Evolutionary conservation across 2,888 invertebrate species (phyloP).

Genomic region (Xestia sexstrigata): DNA sequence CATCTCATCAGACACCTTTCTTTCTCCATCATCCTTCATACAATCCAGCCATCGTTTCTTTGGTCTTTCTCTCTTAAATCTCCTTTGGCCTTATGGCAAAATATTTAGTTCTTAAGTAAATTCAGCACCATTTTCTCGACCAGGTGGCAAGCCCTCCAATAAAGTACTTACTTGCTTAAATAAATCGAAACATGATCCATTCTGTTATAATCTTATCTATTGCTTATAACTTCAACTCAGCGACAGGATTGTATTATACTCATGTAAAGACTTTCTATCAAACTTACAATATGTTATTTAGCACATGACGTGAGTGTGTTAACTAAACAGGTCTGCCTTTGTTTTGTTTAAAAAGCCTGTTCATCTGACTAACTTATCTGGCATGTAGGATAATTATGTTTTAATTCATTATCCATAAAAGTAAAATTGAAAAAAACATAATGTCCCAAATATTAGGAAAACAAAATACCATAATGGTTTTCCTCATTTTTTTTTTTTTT

Average conservation of each 20-base stretch:
- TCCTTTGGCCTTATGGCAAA: background rate
- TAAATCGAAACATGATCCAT: background rate
- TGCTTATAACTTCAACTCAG: background rate
- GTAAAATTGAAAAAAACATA: too few species aligned
- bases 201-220: slow-evolving; percentile 19
- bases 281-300: slow-evolving; percentile 1
- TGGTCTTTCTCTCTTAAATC: too few species aligned
- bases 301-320: background rate
- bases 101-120: background rate
- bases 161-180: background rate
- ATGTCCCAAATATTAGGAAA: background rate
- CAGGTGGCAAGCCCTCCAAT: background rate
- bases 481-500: slow-evolving; percentile 18
- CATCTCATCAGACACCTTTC: too few species aligned
- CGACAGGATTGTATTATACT: background rate
- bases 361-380: background rate
- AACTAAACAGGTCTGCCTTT: background rate
- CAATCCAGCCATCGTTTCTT: too few species aligned
- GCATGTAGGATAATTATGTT: background rate
- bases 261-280: slow-evolving; percentile 8
- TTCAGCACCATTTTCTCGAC: background rate
- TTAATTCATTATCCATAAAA: too few species aligned
- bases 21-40: too few species aligned
- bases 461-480: background rate
- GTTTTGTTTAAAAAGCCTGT: background rate